These are phyloP conservation scores for Pseudachorutes palmiensis DNA, from an alignment of 1,140 invertebrate species.

Conservation along the genomic window DNA sequence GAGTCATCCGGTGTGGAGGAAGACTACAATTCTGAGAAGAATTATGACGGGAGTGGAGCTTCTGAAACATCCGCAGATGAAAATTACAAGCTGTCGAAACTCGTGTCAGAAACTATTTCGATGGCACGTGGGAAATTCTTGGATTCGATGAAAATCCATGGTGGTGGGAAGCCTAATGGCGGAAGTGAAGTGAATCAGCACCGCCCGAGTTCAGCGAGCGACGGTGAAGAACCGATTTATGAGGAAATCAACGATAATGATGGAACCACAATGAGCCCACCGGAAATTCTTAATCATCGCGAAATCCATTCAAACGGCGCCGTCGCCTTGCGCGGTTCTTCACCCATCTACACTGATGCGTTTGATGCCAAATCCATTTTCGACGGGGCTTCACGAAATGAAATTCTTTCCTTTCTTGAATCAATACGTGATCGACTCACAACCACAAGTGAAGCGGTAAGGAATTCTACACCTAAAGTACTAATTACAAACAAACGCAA, in stretches of 20 bases:
- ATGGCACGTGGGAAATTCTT: slow-evolving; percentile 37
- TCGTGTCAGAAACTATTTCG: slow-evolving; percentile 33
- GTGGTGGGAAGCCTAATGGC: slow-evolving; percentile 5
- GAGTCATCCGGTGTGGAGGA: slow-evolving; percentile 36
- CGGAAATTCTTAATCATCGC: background rate
- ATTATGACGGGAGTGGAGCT: slow-evolving; percentile 18
- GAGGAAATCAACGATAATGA: slow-evolving; percentile 24
- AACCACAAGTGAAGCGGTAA: slow-evolving; percentile 13
- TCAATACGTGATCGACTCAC: slow-evolving; percentile 37
- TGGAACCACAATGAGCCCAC: background rate
- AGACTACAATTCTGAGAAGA: slow-evolving; percentile 38
- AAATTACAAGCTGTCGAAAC: slow-evolving; percentile 29
- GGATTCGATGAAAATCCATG: slow-evolving; percentile 33
- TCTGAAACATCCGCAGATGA: slow-evolving; percentile 7
- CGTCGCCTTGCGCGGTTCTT: background rate
- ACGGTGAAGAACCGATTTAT: slow-evolving; percentile 37
- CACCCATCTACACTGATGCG: slow-evolving; percentile 37
- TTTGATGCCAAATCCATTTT: slow-evolving; percentile 38
- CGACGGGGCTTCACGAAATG: slow-evolving; percentile 34
- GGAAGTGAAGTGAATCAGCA: background rate
- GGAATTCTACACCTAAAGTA: too few species aligned
- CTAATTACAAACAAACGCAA: too few species aligned
- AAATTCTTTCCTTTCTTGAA: slow-evolving; percentile 36
- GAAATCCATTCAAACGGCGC: slow-evolving; percentile 13
- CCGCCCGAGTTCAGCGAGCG: background rate